Percentiles rank a stretch among this genome's conserved stretches.
phyloP scores from a whole-genome alignment of 2,888 invertebrate species.

The Cryptocheilus praepositus region DNA sequence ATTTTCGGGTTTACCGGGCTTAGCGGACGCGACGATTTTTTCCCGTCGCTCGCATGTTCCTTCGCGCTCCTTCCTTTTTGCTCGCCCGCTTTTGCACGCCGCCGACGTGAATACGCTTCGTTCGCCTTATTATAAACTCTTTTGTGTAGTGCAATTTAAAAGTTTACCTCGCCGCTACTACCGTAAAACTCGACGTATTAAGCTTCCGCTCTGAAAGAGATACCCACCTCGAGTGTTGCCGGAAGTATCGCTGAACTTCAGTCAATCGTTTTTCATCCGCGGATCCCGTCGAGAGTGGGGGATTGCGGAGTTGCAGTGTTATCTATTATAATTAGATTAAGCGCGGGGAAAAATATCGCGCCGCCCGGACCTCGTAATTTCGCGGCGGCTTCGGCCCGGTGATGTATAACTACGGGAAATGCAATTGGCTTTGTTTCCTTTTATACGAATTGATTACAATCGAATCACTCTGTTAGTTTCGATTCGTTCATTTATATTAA shows the following conservation, averaged over 20 bases:
- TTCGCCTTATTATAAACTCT: conserved; percentile 45
- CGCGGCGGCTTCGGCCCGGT: too few species aligned
- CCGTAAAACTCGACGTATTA: conserved; percentile 31
- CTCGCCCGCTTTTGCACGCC: neutral
- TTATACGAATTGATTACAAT: too few species aligned
- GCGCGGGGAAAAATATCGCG: neutral
- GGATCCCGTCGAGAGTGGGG: conserved; percentile 17
- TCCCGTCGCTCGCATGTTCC: conserved; percentile 26
- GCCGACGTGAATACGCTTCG: conserved; percentile 33
- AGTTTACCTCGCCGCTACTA: conserved; percentile 30
- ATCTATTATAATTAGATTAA: conserved; percentile 2
- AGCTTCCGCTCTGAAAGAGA: conserved; percentile 30
- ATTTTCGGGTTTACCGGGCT: conserved; percentile 44
- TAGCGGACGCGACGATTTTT: conserved; percentile 28
- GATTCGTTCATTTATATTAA: too few species aligned
- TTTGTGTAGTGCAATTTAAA: conserved; percentile 48
- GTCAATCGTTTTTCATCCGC: conserved; percentile 39
- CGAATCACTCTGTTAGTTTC: too few species aligned
- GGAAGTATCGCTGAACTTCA: conserved; percentile 42
- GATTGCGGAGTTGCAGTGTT: conserved; percentile 2
- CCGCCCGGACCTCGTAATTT: too few species aligned
- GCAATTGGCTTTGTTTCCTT: neutral
- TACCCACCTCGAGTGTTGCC: conserved; percentile 16
- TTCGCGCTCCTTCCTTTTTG: neutral
- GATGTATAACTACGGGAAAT: neutral